These are phyloP conservation scores for Danio albolineatus DNA, from an alignment of 2,797 vertebrate species.

Conservation along the genomic window DNA sequence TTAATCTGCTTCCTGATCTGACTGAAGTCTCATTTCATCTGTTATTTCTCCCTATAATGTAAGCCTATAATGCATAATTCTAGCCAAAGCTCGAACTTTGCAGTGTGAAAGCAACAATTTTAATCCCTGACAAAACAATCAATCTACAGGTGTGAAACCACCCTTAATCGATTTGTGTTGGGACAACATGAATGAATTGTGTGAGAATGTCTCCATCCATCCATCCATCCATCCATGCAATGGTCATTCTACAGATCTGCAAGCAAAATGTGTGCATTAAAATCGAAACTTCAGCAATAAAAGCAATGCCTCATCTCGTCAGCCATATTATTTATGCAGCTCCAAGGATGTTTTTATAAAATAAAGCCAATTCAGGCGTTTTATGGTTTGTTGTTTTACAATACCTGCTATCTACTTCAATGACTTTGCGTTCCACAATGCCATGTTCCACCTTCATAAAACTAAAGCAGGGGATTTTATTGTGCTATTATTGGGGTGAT, in stretches of 20 bases:
- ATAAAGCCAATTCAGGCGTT: constrained; percentile 53
- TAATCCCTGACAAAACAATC: no score
- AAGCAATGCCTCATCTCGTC: not conserved
- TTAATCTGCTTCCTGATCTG: no score
- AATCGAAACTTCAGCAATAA: not conserved
- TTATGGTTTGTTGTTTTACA: constrained; percentile 1
- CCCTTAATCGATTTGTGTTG: no score
- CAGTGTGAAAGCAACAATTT: no score
- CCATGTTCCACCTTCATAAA: not conserved
- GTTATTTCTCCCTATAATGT: no score
- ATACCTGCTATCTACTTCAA: not conserved
- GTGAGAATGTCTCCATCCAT: no score
- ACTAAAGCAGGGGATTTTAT: not conserved
- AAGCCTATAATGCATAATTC: no score
- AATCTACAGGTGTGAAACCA: no score
- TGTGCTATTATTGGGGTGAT: not conserved
- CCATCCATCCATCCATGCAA: no score
- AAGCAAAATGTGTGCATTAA: not conserved
- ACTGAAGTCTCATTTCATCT: no score
- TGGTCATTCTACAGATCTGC: not conserved
- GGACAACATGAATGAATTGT: no score
- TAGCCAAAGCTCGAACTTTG: no score
- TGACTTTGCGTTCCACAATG: constrained; percentile 1
- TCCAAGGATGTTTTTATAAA: constrained; percentile 30
- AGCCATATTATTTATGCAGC: not conserved